These are phyloP conservation scores for Prosapia bicincta DNA, from an alignment of 2,888 invertebrate species.

Conservation along the genomic window DNA sequence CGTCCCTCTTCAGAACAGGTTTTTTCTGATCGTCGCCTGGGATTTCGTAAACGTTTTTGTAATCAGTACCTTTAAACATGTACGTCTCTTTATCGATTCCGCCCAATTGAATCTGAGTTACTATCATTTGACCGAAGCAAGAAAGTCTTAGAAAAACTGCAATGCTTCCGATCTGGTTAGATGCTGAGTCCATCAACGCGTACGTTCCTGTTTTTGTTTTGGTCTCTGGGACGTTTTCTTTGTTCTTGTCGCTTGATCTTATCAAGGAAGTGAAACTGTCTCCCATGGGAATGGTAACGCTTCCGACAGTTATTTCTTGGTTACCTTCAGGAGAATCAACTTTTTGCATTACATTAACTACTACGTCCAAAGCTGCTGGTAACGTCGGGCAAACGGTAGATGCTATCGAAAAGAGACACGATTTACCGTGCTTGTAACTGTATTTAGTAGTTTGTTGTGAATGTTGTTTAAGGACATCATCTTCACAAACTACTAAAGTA, in stretches of 20 bases:
- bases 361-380: conserved; percentile 17
- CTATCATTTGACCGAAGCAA: conserved; percentile 43
- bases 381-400: not conserved
- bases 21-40: not conserved
- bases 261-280: conserved; percentile 34
- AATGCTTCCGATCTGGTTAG: conserved; percentile 41
- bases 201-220: conserved; percentile 26
- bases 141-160: conserved; percentile 42
- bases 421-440: conserved; percentile 35
- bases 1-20: not conserved
- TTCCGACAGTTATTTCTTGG: conserved; percentile 27
- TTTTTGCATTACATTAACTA: conserved; percentile 26
- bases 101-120: conserved; percentile 40
- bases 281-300: conserved; percentile 30
- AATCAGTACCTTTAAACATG: conserved; percentile 41
- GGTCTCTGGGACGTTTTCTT: not conserved
- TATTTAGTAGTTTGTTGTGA: conserved; percentile 16
- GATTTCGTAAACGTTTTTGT: conserved; percentile 33
- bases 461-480: conserved; percentile 28
- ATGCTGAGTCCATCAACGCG: conserved; percentile 32
- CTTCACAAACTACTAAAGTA: conserved; percentile 33
- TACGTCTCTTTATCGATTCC: conserved; percentile 39
- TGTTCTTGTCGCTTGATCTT: conserved; percentile 14
- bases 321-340: not conserved
- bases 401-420: conserved; percentile 33